A percentile compares a stretch with the other conserved stretches of the same genome.
Evolutionary conservation across 2,888 invertebrate genomes (phyloP).

Genomic region (Phortica magna): DNA sequence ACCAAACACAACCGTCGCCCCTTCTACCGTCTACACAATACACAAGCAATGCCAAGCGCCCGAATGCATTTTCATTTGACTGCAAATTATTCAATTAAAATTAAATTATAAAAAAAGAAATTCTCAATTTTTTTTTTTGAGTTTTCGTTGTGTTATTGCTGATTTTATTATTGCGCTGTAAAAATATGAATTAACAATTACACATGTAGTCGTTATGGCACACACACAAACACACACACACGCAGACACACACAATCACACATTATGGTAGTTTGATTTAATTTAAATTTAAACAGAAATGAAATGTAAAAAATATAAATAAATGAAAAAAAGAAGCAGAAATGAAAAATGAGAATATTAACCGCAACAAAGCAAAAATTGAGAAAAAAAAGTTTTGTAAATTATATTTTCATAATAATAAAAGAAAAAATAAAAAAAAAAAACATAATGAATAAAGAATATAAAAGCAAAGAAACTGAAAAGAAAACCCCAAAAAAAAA

Average conservation of each 20-base stretch:
- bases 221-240: not conserved
- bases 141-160: not conserved
- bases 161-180: conserved; percentile 6
- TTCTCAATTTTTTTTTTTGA: not conserved
- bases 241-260: not conserved
- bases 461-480: conserved; percentile 3
- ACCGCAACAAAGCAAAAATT: conserved; percentile 34
- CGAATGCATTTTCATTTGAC: not conserved
- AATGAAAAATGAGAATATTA: conserved; percentile 4
- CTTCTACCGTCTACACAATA: not conserved
- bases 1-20: not conserved
- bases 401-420: conserved; percentile 38
- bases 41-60: not conserved
- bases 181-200: conserved; percentile 9
- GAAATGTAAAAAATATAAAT: conserved; percentile 21
- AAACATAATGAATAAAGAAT: conserved; percentile 31
- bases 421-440: conserved; percentile 40
- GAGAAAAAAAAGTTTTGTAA: conserved; percentile 32
- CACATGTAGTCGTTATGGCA: not conserved
- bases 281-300: conserved; percentile 43
- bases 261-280: not conserved
- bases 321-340: not conserved
- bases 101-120: not conserved
- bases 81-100: not conserved
- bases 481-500: conserved; percentile 27